Evolutionary conservation across 2,888 invertebrate species (phyloP), one percentile per base, ranked within the genome.

Genomic region (Acanthosepion esculentum): DNA sequence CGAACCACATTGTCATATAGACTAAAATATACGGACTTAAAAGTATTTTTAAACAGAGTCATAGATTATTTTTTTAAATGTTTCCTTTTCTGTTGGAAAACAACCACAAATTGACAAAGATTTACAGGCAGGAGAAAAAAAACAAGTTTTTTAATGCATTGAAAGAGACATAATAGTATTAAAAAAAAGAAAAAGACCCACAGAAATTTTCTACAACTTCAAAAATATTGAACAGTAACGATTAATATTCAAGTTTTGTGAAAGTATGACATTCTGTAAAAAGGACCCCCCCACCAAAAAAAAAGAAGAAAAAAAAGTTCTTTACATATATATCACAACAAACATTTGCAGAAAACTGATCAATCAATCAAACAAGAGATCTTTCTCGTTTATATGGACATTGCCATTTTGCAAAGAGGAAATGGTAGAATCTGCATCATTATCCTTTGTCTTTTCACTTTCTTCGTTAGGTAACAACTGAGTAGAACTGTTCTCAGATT

Each of bases 381-480:
- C 93, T 48, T 93, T 93, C 15, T 93, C 93, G 1, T 53, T 48
- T 50, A 33, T 53, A 5, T 18, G 48, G 6, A 48, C 48, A n/a
- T 50, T 48, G 5, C 93, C 93, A 50, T 93, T 93, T 48, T 50
- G 48, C 53, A 41, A 12, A n/a, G 93, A 50, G 18, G 53, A 48
- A 48, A 8, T 10, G 29, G 92, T 4, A 92, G 92, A 92, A 48
- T 50, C 50, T 0, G 12, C 48, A 12, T 50, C n/a, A 53, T 92
- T 33, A 23, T 93, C 53, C 29, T 48, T 53, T 18, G 18, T 29
- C 48, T 93, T 93, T 53, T 93, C 93, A 20, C 0, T 29, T 93
- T 93, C 93, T n/a, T 93, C 93, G 18, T 93, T 53, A 12, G 53
- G 93, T 18, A 93, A n/a, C 12, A 53, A n/a, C 53, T 93, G 48